Evolutionary conservation across 1,140 invertebrate genomes (phyloP).

Genomic region (Drosophila virilis): DNA sequence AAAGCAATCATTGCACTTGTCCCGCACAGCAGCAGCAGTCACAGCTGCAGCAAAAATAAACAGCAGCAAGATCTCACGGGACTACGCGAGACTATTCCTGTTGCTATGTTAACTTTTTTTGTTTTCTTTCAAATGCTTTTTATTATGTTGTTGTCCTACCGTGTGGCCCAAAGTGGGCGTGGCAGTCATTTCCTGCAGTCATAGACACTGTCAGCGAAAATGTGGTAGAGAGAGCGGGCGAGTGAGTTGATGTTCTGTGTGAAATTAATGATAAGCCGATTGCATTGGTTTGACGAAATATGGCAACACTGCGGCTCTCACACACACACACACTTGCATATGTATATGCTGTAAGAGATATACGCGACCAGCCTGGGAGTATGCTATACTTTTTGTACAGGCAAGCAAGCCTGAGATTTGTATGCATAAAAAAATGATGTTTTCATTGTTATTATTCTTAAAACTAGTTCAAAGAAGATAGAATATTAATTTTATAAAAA

Average conservation of each 20-base stretch:
- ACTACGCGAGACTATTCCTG: constrained; percentile 40
- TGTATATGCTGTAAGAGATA: constrained; percentile 10
- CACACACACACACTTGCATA: constrained; percentile 1
- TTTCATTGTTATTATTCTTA: too few relatives aligned
- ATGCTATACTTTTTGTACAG: constrained; percentile 55
- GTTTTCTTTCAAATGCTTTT: constrained; percentile 20
- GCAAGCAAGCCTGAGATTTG: too few relatives aligned
- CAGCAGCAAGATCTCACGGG: neutral
- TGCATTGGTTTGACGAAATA: constrained; percentile 30
- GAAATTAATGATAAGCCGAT: constrained; percentile 39
- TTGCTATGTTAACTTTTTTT: constrained; percentile 55
- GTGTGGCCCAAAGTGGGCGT: constrained; percentile 74
- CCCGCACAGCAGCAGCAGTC: constrained; percentile 35
- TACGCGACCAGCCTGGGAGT: constrained; percentile 56
- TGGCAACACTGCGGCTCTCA: constrained; percentile 33
- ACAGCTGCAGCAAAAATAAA: constrained; percentile 25
- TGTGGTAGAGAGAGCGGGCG: neutral
- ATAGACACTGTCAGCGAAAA: constrained; percentile 47
- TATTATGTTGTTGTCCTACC: constrained; percentile 28
- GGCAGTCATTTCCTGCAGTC: constrained; percentile 80
- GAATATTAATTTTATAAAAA: too few relatives aligned
- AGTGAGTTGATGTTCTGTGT: constrained; percentile 25
- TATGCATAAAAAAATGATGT: too few relatives aligned
- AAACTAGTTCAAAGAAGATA: too few relatives aligned
- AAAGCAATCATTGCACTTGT: constrained; percentile 79